A percentile compares a stretch with the other conserved stretches of the same genome.
These are phyloP conservation scores for Achlya flavicornis DNA, from an alignment of 2,888 invertebrate species.

Conservation along the genomic window DNA sequence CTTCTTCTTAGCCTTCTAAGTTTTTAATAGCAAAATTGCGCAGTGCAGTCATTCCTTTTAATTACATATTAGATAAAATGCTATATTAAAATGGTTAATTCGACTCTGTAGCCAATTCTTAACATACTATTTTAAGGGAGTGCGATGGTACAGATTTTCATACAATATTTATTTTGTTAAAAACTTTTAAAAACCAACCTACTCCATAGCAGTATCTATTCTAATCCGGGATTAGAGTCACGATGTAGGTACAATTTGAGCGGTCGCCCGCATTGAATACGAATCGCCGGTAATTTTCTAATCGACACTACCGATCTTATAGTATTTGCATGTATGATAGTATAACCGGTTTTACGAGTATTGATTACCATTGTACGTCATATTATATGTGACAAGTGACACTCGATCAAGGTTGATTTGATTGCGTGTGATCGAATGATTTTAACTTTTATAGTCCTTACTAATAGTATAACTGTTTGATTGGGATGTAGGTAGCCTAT, in stretches of 20 bases:
- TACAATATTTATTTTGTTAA: background rate
- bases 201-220: slow-evolving; percentile 22
- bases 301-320: slow-evolving; percentile 32
- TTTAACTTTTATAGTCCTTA: too few relatives aligned
- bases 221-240: slow-evolving; percentile 41
- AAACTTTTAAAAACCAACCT: background rate
- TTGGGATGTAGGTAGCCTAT: too few relatives aligned
- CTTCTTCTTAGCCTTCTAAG: too few relatives aligned
- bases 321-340: slow-evolving; percentile 30
- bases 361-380: background rate
- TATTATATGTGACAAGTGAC: background rate
- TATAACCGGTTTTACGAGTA: background rate
- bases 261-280: slow-evolving; percentile 45
- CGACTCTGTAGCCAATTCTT: too few relatives aligned
- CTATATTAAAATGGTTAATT: too few relatives aligned
- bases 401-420: background rate
- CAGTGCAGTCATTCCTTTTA: too few relatives aligned
- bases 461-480: too few relatives aligned
- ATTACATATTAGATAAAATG: too few relatives aligned
- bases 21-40: too few relatives aligned
- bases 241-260: slow-evolving; percentile 43
- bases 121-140: too few relatives aligned
- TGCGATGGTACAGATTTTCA: too few relatives aligned
- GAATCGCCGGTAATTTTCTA: slow-evolving; percentile 32
- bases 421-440: too few relatives aligned